Conservation (phyloP, 2,113 vertebrate species). For the Recurvirostra avosetta region DNA sequence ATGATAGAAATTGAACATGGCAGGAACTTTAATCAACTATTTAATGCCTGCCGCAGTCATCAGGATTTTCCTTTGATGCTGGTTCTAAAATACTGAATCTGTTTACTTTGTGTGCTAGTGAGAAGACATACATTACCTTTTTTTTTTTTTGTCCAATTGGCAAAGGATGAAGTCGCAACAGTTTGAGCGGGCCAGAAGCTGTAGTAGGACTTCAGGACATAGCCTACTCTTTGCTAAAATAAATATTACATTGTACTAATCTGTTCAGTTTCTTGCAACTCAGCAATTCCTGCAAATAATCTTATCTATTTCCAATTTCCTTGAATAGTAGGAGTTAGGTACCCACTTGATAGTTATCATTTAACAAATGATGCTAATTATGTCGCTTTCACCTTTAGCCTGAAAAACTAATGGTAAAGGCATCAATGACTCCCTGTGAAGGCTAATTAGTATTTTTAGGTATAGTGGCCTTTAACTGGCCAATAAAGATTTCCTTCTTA, state of each 20-base stretch:
- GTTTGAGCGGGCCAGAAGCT: not conserved
- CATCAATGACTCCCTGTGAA: not conserved
- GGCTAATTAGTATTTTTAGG: not conserved
- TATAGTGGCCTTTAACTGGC: not conserved
- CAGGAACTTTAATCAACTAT: not conserved
- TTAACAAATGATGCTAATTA: not conserved
- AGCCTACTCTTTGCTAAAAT: not conserved
- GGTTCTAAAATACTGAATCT: not conserved
- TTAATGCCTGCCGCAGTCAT: not conserved
- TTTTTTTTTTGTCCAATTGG: not conserved
- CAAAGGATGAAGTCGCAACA: not conserved
- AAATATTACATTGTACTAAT: not conserved
- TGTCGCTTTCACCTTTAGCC: not conserved
- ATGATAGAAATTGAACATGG: not conserved
- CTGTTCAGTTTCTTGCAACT: not conserved
- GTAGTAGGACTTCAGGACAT: not conserved
- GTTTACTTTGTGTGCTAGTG: not conserved
- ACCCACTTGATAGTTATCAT: not conserved
- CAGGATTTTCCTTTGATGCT: not conserved
- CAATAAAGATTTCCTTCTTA: not conserved
- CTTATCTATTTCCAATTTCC: not conserved
- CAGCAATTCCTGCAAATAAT: not conserved
- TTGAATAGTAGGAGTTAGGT: not conserved
- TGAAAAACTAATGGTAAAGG: not conserved
- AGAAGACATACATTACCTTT: not conserved